Percentiles rank a stretch among this genome's conserved stretches.
phyloP scores from a whole-genome alignment of 2,888 invertebrate genomes.

The Hypsopygia costalis region DNA sequence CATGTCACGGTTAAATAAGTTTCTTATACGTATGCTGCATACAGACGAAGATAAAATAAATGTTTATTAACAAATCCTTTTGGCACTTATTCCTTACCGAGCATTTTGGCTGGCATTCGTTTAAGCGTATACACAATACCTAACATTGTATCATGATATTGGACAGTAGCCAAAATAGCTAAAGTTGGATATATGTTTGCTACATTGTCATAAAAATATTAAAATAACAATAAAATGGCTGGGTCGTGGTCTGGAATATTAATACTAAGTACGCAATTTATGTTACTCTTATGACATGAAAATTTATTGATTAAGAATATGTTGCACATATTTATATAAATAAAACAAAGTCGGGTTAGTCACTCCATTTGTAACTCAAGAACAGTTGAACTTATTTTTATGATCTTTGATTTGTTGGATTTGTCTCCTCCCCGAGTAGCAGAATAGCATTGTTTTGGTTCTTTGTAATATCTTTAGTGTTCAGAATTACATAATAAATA shows the following conservation, averaged over 20 bases:
- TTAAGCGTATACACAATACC: constrained; percentile 28
- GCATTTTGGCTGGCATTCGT: constrained; percentile 28
- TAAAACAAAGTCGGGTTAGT: too few species aligned
- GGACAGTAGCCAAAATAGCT: constrained; percentile 36
- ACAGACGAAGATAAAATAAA: constrained; percentile 7
- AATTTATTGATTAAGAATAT: too few species aligned
- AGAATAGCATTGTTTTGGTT: too few species aligned
- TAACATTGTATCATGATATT: constrained; percentile 35
- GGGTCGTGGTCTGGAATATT: neutral
- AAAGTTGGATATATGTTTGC: constrained; percentile 4
- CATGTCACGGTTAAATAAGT: neutral
- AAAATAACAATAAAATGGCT: neutral
- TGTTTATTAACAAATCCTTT: constrained; percentile 31
- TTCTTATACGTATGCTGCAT: neutral
- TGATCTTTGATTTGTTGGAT: too few species aligned
- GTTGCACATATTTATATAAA: too few species aligned
- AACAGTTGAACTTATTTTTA: too few species aligned
- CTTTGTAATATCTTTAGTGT: too few species aligned
- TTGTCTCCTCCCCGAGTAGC: too few species aligned
- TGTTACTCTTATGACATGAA: too few species aligned
- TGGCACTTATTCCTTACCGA: constrained; percentile 28
- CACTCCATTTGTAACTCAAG: too few species aligned
- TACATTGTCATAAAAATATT: constrained; percentile 10
- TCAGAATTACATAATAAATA: too few species aligned
- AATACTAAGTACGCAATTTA: neutral